phyloP scores from a whole-genome alignment of 2,888 invertebrate species.

The Prenolepis imparis region DNA sequence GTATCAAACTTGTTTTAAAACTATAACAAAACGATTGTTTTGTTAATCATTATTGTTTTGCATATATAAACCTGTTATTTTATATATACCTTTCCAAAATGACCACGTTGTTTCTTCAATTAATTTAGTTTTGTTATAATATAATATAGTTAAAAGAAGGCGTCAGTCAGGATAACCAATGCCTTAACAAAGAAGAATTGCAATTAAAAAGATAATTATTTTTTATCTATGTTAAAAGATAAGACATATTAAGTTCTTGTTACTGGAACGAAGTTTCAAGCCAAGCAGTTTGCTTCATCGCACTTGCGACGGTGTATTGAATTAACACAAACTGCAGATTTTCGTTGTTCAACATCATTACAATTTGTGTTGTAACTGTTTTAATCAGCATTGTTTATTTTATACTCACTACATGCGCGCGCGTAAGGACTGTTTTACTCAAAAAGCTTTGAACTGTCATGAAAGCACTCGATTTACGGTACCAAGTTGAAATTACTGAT shows the following conservation, averaged over 20 bases:
- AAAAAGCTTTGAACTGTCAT: not conserved
- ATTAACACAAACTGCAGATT: constrained; percentile 27
- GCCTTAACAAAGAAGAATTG: not conserved
- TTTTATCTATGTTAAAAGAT: constrained; percentile 33
- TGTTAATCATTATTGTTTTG: not conserved
- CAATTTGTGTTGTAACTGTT: constrained; percentile 20
- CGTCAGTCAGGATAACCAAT: not conserved
- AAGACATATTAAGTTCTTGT: constrained; percentile 10
- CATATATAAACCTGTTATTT: not conserved
- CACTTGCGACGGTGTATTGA: not conserved
- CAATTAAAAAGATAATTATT: constrained; percentile 24
- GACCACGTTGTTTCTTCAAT: not conserved
- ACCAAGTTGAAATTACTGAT: constrained; percentile 31
- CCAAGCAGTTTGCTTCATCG: not conserved
- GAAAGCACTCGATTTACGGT: not conserved
- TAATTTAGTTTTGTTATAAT: not conserved
- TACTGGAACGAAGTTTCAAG: constrained; percentile 20
- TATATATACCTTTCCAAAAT: not conserved
- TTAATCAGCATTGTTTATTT: constrained; percentile 31
- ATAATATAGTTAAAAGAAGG: not conserved
- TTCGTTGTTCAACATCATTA: constrained; percentile 8
- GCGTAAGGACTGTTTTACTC: not conserved
- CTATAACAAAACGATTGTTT: not conserved
- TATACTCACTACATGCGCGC: not conserved
- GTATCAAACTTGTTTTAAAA: not conserved